phyloP scores from a whole-genome alignment of 1,140 invertebrate genomes.

The Drosophila melanica region DNA sequence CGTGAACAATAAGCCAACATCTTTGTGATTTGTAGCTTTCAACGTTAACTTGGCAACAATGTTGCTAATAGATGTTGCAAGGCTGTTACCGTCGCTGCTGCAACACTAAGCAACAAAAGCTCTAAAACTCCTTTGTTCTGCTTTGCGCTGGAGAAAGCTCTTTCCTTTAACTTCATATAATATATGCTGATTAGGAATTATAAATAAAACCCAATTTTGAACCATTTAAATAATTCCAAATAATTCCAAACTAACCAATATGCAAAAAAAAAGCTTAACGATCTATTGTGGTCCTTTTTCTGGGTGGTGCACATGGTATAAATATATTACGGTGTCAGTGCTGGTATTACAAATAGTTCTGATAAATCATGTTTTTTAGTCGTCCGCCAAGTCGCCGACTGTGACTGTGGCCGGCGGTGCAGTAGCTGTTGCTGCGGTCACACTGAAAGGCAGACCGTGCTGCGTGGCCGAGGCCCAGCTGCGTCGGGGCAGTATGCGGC shows the following conservation, averaged over 20 bases:
- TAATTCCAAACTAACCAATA: conserved; percentile 4
- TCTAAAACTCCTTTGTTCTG: conserved; percentile 22
- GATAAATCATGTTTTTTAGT: conserved; percentile 33
- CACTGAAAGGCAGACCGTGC: conserved; percentile 69
- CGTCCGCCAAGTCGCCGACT: conserved; percentile 72
- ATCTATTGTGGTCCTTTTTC: background rate
- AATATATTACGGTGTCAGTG: conserved; percentile 20
- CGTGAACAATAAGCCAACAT: conserved; percentile 76
- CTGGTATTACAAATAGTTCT: conserved; percentile 4
- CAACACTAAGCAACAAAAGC: conserved; percentile 32
- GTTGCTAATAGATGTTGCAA: conserved; percentile 75
- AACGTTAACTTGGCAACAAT: conserved; percentile 67
- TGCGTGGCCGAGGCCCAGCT: conserved; percentile 82
- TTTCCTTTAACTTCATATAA: background rate
- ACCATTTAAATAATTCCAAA: too few relatives aligned
- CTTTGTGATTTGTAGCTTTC: conserved; percentile 74
- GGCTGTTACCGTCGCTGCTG: conserved; percentile 32
- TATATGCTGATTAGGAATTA: too few relatives aligned
- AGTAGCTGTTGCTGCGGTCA: conserved; percentile 40
- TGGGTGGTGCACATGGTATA: conserved; percentile 15
- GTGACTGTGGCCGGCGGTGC: conserved; percentile 42
- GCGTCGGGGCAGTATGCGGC: conserved; percentile 71
- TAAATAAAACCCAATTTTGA: too few relatives aligned
- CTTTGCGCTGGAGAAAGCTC: background rate
- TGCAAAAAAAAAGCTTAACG: background rate